Evolutionary conservation across 1,140 invertebrate genomes (phyloP).

Genomic region (Drosophila pachea): DNA sequence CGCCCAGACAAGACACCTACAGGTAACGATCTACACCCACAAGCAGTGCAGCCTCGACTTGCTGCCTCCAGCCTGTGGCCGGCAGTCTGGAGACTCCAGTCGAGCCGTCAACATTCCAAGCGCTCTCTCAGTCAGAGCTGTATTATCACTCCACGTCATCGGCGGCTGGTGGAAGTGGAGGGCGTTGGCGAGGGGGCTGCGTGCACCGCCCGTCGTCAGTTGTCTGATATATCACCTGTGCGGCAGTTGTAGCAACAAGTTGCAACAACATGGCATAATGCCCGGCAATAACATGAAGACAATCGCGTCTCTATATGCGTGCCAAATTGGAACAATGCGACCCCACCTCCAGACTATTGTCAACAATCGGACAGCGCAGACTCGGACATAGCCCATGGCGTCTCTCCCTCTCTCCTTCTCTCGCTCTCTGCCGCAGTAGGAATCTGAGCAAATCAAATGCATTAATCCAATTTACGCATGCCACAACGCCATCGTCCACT

Average conservation of each 20-base stretch:
- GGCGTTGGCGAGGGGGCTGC: neutral
- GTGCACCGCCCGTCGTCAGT: conserved; percentile 68
- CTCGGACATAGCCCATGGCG: conserved; percentile 41
- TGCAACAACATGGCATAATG: conserved; percentile 27
- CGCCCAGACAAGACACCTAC: conserved; percentile 58
- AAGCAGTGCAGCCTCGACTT: conserved; percentile 14
- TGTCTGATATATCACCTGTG: conserved; percentile 77
- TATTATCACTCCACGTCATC: conserved; percentile 74
- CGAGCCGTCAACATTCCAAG: conserved; percentile 63
- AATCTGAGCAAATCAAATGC: conserved; percentile 64
- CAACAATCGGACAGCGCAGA: conserved; percentile 47
- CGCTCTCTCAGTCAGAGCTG: conserved; percentile 36
- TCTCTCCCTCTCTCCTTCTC: conserved; percentile 22
- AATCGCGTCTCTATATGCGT: conserved; percentile 48
- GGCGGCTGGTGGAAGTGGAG: conserved; percentile 5
- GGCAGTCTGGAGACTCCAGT: too few species aligned
- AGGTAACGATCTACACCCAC: conserved; percentile 54
- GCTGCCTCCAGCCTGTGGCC: conserved; percentile 9
- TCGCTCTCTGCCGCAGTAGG: conserved; percentile 8
- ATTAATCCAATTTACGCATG: conserved; percentile 78
- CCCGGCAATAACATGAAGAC: conserved; percentile 40
- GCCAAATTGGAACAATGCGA: conserved; percentile 73
- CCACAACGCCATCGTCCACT: conserved; percentile 53
- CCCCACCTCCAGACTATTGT: conserved; percentile 63
- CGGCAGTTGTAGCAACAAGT: conserved; percentile 26